Evolutionary conservation across 2,888 invertebrate genomes (phyloP).

Genomic region (Mycogona germanica): DNA sequence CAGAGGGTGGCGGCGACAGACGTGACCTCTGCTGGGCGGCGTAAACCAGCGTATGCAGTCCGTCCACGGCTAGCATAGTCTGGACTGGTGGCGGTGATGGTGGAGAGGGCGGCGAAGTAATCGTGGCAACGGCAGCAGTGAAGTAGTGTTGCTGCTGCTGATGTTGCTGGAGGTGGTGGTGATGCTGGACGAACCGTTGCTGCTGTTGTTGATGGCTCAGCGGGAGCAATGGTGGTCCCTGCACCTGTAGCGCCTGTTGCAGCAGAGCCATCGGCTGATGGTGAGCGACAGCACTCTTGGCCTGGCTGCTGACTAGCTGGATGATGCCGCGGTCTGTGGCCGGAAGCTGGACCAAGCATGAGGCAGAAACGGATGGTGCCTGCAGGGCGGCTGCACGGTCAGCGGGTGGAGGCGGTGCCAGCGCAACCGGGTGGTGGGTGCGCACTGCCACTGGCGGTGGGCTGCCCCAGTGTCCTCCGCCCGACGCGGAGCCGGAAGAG

Average conservation of each 20-base stretch:
- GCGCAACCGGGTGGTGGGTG: background rate
- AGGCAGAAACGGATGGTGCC: background rate
- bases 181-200: too few relatives aligned
- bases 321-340: slow-evolving; percentile 1
- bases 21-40: slow-evolving; percentile 14
- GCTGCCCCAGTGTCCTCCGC: slow-evolving; percentile 9
- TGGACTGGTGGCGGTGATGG: background rate
- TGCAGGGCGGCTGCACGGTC: background rate
- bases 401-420: background rate
- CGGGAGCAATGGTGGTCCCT: too few relatives aligned
- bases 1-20: background rate
- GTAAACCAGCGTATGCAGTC: slow-evolving; percentile 11
- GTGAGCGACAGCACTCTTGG: background rate
- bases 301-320: slow-evolving; percentile 5
- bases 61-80: background rate
- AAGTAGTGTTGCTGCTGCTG: background rate
- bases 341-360: too few relatives aligned
- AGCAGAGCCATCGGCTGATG: slow-evolving; percentile 9
- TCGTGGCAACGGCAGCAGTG: background rate
- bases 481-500: slow-evolving; percentile 13
- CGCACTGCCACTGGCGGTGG: slow-evolving; percentile 8
- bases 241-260: slow-evolving; percentile 16
- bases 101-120: background rate
- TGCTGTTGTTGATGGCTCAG: too few relatives aligned
- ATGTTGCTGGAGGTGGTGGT: too few relatives aligned